Evolutionary conservation across 53 echinoderm and acorn worm genomes (phyloP).

Genomic region (Holothuria scabra): DNA sequence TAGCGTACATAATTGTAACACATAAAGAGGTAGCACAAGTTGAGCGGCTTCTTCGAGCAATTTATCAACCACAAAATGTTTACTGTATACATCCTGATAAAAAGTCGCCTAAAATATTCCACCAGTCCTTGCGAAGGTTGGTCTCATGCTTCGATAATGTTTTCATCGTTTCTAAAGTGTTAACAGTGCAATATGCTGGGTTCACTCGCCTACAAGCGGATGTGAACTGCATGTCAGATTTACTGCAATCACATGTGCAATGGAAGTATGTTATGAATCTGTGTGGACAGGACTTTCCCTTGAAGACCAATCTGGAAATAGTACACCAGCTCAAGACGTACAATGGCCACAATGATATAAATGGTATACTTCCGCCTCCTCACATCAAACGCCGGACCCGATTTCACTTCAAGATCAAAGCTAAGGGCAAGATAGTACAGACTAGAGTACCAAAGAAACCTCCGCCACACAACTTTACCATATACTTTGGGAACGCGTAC

Average conservation of each 20-base stretch:
- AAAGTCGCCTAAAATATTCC: conserved; percentile 66
- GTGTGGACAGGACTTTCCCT: conserved; percentile 86
- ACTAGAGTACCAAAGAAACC: conserved; percentile 49
- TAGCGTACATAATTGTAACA: conserved; percentile 58
- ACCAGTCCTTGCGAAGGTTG: conserved; percentile 60
- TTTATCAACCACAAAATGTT: conserved; percentile 85
- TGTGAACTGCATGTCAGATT: conserved; percentile 84
- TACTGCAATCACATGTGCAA: conserved; percentile 26
- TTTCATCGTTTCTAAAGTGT: conserved; percentile 39
- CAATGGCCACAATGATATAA: conserved; percentile 63
- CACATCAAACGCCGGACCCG: conserved; percentile 30
- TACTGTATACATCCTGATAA: conserved; percentile 84
- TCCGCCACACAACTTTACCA: not conserved
- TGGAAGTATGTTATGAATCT: conserved; percentile 64
- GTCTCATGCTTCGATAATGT: conserved; percentile 83
- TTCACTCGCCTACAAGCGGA: conserved; percentile 80
- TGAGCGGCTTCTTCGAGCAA: conserved; percentile 76
- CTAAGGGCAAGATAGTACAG: not conserved
- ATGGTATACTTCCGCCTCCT: conserved; percentile 52
- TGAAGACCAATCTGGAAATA: conserved; percentile 87
- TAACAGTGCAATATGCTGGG: conserved; percentile 73
- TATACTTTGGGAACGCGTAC: not conserved
- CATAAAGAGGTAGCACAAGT: conserved; percentile 78
- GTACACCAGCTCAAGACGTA: conserved; percentile 58
- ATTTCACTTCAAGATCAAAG: conserved; percentile 17